Percentiles rank a stretch among this genome's conserved stretches.
Conservation (phyloP, 2,888 invertebrate genomes). For the Tenthredo amoena region DNA sequence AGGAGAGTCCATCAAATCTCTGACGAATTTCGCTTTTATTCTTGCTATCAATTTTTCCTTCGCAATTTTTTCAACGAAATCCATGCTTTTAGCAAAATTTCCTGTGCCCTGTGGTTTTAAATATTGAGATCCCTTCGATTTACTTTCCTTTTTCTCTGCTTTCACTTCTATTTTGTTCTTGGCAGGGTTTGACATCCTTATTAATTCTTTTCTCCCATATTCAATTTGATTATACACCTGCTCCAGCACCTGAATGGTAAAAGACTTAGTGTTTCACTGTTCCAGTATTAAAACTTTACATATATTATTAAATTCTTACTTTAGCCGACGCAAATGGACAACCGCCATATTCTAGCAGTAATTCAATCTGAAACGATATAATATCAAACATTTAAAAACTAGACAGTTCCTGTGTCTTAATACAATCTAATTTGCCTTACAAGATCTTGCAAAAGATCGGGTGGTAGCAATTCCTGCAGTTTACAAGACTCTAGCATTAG, state of each 20-base stretch:
- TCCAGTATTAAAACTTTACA: neutral
- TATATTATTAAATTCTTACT: conserved; percentile 19
- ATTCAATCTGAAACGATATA: conserved; percentile 3
- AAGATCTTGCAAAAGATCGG: conserved; percentile 25
- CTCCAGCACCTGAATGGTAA: neutral
- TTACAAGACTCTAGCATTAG: conserved; percentile 30
- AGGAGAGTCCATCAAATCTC: conserved; percentile 48
- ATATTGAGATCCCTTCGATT: conserved; percentile 52
- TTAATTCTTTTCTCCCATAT: conserved; percentile 41
- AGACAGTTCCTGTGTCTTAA: neutral
- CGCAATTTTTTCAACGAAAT: conserved; percentile 61
- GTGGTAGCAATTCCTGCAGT: conserved; percentile 40
- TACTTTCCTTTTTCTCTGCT: conserved; percentile 53
- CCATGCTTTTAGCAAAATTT: conserved; percentile 57
- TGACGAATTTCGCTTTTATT: conserved; percentile 63
- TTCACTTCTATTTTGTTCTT: conserved; percentile 39
- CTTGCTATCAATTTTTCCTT: conserved; percentile 61
- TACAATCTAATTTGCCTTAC: conserved; percentile 16
- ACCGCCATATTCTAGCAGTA: conserved; percentile 34
- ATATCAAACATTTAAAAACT: conserved; percentile 2
- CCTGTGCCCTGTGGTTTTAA: conserved; percentile 8
- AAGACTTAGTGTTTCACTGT: neutral
- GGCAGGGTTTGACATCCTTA: conserved; percentile 33
- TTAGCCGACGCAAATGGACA: conserved; percentile 25
- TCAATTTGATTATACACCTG: conserved; percentile 40